Conservation (phyloP, 2,888 invertebrate genomes). For the Agrochola circellaris region DNA sequence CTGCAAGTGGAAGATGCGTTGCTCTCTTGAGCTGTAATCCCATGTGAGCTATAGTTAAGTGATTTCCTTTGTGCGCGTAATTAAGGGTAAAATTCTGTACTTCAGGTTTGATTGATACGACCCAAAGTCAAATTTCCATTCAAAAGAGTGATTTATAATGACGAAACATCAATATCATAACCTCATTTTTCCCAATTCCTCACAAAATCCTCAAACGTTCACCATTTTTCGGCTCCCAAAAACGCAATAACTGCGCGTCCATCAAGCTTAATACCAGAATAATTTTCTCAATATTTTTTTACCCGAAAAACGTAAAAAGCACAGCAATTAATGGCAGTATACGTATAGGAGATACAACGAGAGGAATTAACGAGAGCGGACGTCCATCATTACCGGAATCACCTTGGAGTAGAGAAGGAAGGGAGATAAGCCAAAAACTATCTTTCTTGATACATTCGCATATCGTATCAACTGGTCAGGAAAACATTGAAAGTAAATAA, state of each 20-base stretch:
- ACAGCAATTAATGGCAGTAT: conserved; percentile 66
- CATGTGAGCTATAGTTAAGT: neutral
- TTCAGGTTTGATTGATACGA: neutral
- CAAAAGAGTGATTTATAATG: neutral
- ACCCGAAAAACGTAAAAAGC: conserved; percentile 53
- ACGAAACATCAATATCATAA: neutral
- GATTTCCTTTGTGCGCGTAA: neutral
- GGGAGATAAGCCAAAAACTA: conserved; percentile 1
- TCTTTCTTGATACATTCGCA: neutral
- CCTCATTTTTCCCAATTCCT: neutral
- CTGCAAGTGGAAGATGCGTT: neutral
- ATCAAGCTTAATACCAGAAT: conserved; percentile 58
- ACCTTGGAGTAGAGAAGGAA: conserved; percentile 20
- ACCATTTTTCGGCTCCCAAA: conserved; percentile 17
- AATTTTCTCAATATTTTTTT: conserved; percentile 46
- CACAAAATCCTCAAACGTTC: neutral
- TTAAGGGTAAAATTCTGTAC: neutral
- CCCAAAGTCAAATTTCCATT: neutral
- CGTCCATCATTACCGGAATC: conserved; percentile 68
- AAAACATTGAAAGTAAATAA: neutral
- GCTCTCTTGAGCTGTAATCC: neutral
- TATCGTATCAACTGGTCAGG: neutral
- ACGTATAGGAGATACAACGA: conserved; percentile 63
- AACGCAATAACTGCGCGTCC: conserved; percentile 42
- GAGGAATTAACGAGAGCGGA: conserved; percentile 64